A percentile compares a stretch with the other conserved stretches of the same genome.
Evolutionary conservation across 2,797 vertebrate species (phyloP).

Genomic region (Myotis vivesi): DNA sequence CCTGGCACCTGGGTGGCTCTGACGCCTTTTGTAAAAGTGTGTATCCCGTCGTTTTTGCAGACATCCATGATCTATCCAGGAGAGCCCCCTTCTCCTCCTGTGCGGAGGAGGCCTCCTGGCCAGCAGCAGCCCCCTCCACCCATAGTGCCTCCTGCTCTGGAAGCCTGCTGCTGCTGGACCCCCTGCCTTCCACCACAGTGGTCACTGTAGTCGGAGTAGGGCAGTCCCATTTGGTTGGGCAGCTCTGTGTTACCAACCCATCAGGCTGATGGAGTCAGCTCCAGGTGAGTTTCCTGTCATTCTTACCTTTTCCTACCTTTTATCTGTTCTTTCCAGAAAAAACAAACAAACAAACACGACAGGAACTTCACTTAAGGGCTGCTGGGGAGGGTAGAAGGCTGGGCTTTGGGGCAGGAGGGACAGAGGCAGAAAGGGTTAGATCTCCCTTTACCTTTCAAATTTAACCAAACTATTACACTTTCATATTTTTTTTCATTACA

Average conservation of each 20-base stretch:
- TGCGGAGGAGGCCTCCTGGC: not conserved
- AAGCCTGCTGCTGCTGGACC: not conserved
- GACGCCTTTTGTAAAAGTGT: not conserved
- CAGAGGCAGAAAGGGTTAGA: not conserved
- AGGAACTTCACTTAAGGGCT: not conserved
- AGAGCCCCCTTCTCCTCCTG: not conserved
- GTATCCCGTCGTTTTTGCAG: not conserved
- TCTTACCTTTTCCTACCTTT: not conserved
- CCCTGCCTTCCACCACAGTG: not conserved
- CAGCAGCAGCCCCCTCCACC: not conserved
- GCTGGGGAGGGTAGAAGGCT: not conserved
- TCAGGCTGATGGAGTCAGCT: not conserved
- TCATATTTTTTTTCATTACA: not conserved
- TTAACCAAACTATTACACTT: not conserved
- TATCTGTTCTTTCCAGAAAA: not conserved
- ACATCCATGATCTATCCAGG: not conserved
- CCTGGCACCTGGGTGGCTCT: not conserved
- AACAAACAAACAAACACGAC: not conserved
- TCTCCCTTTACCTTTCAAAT: not conserved
- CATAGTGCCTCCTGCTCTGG: not conserved
- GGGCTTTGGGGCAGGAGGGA: not conserved
- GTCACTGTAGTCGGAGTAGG: not conserved
- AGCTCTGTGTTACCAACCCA: not conserved
- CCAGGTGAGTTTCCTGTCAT: constrained; percentile 23
- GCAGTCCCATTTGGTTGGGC: not conserved